Evolutionary conservation across 2,888 invertebrate species (phyloP), one percentile per base, ranked within the genome.

Genomic region (Deroplatys truncata): DNA sequence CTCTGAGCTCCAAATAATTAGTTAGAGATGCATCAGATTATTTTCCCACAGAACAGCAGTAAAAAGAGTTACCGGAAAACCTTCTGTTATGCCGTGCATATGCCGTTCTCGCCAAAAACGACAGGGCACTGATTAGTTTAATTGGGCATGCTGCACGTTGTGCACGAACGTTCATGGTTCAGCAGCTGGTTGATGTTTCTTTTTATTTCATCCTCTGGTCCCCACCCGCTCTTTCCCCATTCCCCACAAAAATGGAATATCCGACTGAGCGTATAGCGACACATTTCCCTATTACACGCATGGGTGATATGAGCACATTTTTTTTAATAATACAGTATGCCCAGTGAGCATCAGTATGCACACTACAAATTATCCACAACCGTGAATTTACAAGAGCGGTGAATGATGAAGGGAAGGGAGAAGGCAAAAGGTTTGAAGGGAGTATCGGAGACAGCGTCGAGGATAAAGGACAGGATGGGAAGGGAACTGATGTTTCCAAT

Each of bases 401-500:
- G 72, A 89, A 83, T 83, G 88, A 88, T 43, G 31, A 82, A 72
- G 25, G 84, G 56, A n/a, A 83, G 84, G n/a, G 84, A 84, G 88
- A 83, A 56, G 82, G 56, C n/a, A 28, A 84, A 85, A 82, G 85
- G 83, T 28, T n/a, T n/a, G 35, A 72, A 88, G 31, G 49, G 89
- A 84, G 85, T 28, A 72, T 29, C 88, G 88, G 85, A 88, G 82
- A 89, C 85, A 43, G 72, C 82, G 85, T 28, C 15, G 25, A 84
- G 84, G 20, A 28, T 28, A 84, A 84, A 28, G 31, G 84, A 84
- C 28, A 28, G 25, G n/a, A 72, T 72, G 56, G 56, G 56, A 72
- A 72, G 56, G 83, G 87, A 85, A 82, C 43, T 87, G 87, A 87
- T 87, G 87, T 87, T 86, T 86, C 89, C 89, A 89, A 89, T 89